phyloP scores from a whole-genome alignment of 2,888 invertebrate genomes.

The Pocota personata region DNA sequence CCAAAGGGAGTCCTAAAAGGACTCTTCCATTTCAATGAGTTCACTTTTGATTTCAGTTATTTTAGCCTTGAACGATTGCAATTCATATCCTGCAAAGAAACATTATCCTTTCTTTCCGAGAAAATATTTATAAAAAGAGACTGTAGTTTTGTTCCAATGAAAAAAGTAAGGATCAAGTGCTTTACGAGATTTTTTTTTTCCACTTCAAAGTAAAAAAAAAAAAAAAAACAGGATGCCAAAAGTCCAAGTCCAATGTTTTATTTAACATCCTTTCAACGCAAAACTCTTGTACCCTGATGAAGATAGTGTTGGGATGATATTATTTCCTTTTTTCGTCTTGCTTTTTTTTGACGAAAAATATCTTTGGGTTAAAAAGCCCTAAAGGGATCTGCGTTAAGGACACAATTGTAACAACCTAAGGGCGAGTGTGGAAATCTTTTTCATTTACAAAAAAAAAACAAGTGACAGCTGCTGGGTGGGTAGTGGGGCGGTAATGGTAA shows the following conservation, averaged over 20 bases:
- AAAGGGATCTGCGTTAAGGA: slow-evolving; percentile 53
- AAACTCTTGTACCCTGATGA: slow-evolving; percentile 46
- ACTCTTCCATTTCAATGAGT: slow-evolving; percentile 20
- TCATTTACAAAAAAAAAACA: slow-evolving; percentile 9
- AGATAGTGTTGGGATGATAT: slow-evolving; percentile 50
- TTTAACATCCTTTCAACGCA: slow-evolving; percentile 61
- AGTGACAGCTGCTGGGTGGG: background rate
- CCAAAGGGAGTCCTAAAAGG: background rate
- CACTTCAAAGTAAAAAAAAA: slow-evolving; percentile 24
- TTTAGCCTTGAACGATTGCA: slow-evolving; percentile 49
- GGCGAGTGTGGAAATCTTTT: slow-evolving; percentile 1
- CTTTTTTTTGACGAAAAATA: slow-evolving; percentile 24
- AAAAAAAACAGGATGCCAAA: slow-evolving; percentile 7
- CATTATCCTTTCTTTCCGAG: background rate
- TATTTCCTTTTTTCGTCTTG: slow-evolving; percentile 41
- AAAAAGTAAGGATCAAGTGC: slow-evolving; percentile 41
- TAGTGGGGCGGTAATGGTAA: background rate
- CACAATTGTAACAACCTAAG: slow-evolving; percentile 39
- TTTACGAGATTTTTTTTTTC: slow-evolving; percentile 45
- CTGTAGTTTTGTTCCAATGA: background rate
- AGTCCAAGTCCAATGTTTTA: slow-evolving; percentile 62
- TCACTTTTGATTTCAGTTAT: slow-evolving; percentile 48
- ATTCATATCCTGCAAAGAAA: slow-evolving; percentile 33
- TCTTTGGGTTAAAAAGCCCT: slow-evolving; percentile 51
- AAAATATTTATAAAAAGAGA: background rate